Conservation (phyloP, 1,140 invertebrate genomes). For the Dendroctonus ponderosae region DNA sequence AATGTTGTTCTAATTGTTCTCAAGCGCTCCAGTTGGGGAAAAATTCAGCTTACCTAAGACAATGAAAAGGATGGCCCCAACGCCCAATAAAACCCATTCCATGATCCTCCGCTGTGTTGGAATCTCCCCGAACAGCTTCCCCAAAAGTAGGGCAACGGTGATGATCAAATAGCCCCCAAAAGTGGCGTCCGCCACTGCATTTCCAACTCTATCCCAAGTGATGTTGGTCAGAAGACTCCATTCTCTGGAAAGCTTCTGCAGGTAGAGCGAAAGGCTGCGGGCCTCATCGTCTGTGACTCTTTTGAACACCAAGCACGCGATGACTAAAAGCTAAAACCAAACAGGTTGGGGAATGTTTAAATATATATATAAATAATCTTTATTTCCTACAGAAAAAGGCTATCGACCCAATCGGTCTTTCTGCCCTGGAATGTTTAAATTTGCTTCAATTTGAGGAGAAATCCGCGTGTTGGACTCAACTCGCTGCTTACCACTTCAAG, state of each 20-base stretch:
- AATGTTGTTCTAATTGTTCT: too few species aligned
- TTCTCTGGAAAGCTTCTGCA: constrained; percentile 69
- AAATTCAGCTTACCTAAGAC: constrained; percentile 57
- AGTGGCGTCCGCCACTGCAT: constrained; percentile 61
- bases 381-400: too few species aligned
- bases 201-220: constrained; percentile 64
- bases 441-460: too few species aligned
- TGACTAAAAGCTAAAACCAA: constrained; percentile 61
- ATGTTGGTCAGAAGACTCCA: constrained; percentile 73
- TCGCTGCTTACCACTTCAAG: constrained; percentile 55
- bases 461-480: too few species aligned
- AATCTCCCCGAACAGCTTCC: constrained; percentile 63
- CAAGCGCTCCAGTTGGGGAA: too few species aligned
- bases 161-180: constrained; percentile 72
- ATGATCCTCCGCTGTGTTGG: constrained; percentile 62
- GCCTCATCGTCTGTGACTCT: constrained; percentile 71
- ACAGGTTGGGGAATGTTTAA: background rate
- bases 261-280: constrained; percentile 61
- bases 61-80: constrained; percentile 67
- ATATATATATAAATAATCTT: too few species aligned
- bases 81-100: constrained; percentile 64
- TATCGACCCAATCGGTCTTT: too few species aligned
- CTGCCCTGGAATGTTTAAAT: too few species aligned
- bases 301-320: constrained; percentile 66
- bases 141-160: constrained; percentile 64